Base-by-base conservation (phyloP, 1,140 invertebrate genomes). In the Formica selysi region DNA sequence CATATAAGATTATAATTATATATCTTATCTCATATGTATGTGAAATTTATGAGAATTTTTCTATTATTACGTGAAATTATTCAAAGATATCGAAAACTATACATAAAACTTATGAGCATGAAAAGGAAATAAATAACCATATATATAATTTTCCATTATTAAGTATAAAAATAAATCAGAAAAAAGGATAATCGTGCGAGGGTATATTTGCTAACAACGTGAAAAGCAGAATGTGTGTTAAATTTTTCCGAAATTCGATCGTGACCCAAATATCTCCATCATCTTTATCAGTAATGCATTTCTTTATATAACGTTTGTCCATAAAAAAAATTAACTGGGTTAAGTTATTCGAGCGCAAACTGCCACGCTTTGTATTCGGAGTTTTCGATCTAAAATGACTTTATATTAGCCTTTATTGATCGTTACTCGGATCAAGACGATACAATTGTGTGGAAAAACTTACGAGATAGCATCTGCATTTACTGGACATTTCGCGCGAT, bases 141-240 rank as follows among this genome's bases (percentile, higher is more conserved):
- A 29, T 5, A 32, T 36, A 29, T 5, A 32, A 64, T 32, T 64
- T 32, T 64, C 16, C 7, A 57, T 57, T 57, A 22, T 44, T 2
- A 57, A 59, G n/a, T 59, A 44, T 44, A 59, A 59, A 59, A 59
- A 57, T 57, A 57, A 57, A n/a, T n/a, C n/a, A 22, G n/a, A 7
- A n/a, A 57, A 57, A 22, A 8, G n/a, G 10, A 10, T 8, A 22
- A 29, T 51, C 10, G 13, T 48, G 11, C 38, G 8, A 48, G 13
- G 3, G 0, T 16, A 51, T 51, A 19, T 51, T 19, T 44, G 2
- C 10, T 44, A 44, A 44, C 10, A 0, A 29, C 26, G 26, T 29
- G 26, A 44, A 41, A 41, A 7, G 38, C 38, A 41, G 7, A 41
- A 44, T 44, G 10, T 44, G 10, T 44, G 10, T 44, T 13, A 48